A percentile compares a stretch with the other conserved stretches of the same genome.
Conservation (phyloP, 2,888 invertebrate genomes). For the Minunthozetes semirufus region DNA sequence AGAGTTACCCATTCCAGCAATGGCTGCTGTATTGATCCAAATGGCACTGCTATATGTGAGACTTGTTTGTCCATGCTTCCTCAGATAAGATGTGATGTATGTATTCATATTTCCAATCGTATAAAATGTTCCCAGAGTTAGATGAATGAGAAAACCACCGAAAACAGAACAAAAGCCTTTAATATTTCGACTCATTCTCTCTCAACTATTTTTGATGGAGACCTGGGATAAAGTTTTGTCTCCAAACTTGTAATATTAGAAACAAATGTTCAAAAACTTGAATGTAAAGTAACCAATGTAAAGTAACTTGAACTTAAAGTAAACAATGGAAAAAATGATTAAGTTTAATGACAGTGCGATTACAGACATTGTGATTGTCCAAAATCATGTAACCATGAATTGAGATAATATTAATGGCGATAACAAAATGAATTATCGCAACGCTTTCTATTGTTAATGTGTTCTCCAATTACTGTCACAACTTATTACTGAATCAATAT, state of each 20-base stretch:
- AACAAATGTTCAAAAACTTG: background rate
- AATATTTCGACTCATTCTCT: background rate
- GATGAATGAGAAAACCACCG: conserved; percentile 43
- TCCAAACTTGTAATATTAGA: too few relatives aligned
- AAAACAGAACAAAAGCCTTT: conserved; percentile 39
- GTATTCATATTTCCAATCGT: conserved; percentile 40
- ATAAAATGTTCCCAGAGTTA: conserved; percentile 43
- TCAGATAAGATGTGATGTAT: conserved; percentile 4
- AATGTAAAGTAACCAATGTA: background rate
- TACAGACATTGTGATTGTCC: conserved; percentile 7
- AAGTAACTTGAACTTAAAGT: background rate
- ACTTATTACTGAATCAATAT: conserved; percentile 28
- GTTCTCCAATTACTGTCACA: conserved; percentile 27
- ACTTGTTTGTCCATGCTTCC: conserved; percentile 40
- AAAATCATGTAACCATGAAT: conserved; percentile 7
- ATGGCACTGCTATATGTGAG: conserved; percentile 40
- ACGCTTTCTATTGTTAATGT: conserved; percentile 26
- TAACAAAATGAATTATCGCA: conserved; percentile 15
- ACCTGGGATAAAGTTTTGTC: too few relatives aligned
- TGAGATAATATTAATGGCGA: conserved; percentile 19
- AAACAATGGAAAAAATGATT: background rate
- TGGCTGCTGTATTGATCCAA: conserved; percentile 45
- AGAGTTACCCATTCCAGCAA: conserved; percentile 39
- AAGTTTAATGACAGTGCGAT: background rate
- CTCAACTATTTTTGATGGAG: too few relatives aligned